These are phyloP conservation scores for Epiblema foenella DNA, from an alignment of 2,888 invertebrate species.

Conservation along the genomic window DNA sequence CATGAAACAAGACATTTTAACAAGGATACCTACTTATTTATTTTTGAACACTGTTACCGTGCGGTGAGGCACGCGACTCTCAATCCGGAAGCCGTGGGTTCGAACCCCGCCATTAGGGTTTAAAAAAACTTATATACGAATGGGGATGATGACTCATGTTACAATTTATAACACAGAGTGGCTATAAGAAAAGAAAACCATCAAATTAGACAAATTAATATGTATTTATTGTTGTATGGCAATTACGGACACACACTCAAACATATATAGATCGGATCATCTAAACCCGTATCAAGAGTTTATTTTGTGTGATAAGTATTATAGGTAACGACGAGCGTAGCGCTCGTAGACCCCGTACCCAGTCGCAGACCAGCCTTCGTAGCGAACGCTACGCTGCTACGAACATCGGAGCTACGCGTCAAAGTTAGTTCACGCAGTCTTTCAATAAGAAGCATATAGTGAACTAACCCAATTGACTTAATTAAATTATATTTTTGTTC, in stretches of 20 bases:
- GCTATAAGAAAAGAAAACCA: too few relatives aligned
- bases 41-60: too few relatives aligned
- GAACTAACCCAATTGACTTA: background rate
- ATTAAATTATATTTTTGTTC: background rate
- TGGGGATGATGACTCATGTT: too few relatives aligned
- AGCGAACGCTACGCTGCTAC: conserved; percentile 41
- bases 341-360: conserved; percentile 18
- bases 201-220: too few relatives aligned
- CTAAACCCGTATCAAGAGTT: conserved; percentile 11
- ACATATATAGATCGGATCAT: background rate
- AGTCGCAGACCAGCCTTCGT: conserved; percentile 38
- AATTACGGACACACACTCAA: background rate
- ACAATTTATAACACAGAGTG: too few relatives aligned
- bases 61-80: too few relatives aligned
- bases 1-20: background rate
- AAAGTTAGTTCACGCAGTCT: conserved; percentile 27
- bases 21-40: background rate
- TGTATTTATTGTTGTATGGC: too few relatives aligned
- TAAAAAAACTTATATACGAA: too few relatives aligned
- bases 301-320: background rate
- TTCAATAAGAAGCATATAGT: background rate
- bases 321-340: background rate
- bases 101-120: too few relatives aligned
- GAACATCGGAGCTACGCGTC: conserved; percentile 16
- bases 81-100: too few relatives aligned